Evolutionary conservation across 2,797 vertebrate genomes (phyloP).

Genomic region (Molothrus ater): DNA sequence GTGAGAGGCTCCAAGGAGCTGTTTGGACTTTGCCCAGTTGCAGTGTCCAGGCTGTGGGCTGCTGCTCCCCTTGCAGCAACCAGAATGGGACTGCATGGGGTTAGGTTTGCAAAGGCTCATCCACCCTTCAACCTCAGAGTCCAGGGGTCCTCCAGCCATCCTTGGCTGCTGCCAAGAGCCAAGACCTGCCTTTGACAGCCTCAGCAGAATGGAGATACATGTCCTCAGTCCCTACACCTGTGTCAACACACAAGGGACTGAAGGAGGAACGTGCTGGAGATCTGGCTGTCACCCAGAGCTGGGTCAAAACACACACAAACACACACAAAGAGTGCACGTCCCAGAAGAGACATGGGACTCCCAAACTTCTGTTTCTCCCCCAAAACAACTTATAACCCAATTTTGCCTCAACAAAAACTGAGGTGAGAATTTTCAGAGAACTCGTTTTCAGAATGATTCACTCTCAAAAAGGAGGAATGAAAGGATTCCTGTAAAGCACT

Average conservation of each 20-base stretch:
- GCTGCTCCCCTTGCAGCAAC: background rate
- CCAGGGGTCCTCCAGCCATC: background rate
- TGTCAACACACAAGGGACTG: background rate
- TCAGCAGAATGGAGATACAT: background rate
- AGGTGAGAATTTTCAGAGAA: background rate
- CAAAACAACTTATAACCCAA: background rate
- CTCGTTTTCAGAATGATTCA: background rate
- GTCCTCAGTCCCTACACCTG: background rate
- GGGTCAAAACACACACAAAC: background rate
- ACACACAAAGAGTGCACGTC: background rate
- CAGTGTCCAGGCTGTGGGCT: background rate
- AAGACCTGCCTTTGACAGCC: background rate
- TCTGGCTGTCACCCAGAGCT: background rate
- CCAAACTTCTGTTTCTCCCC: background rate
- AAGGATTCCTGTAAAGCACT: background rate
- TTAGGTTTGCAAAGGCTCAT: background rate
- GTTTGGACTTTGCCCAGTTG: accelerated
- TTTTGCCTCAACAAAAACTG: background rate
- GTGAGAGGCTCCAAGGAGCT: background rate
- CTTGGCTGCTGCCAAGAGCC: background rate
- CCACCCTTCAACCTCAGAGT: background rate
- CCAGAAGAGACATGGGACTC: background rate
- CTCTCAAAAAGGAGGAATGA: background rate
- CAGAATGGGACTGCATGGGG: accelerated
- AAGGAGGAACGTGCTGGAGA: background rate